Percentiles rank a stretch among this genome's conserved stretches.
Conservation (phyloP, 2,888 invertebrate genomes). For the Disparrhopalites patrizii region DNA sequence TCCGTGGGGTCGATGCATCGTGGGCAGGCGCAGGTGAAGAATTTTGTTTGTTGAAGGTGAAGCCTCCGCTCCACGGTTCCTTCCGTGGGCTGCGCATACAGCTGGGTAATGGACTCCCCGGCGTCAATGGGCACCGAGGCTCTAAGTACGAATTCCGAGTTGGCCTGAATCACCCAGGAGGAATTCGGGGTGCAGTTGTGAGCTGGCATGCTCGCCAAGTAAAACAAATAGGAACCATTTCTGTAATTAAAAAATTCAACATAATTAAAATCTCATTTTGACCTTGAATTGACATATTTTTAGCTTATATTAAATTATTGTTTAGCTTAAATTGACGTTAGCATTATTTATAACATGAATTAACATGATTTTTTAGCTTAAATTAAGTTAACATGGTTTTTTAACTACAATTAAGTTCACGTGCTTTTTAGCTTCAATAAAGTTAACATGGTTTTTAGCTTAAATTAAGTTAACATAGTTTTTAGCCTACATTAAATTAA, state of each 20-base stretch:
- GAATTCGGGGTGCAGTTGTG: constrained; percentile 43
- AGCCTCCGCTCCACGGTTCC: constrained; percentile 34
- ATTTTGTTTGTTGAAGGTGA: constrained; percentile 37
- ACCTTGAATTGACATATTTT: neutral
- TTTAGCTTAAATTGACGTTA: too few species aligned
- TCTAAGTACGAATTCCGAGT: constrained; percentile 39
- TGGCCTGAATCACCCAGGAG: constrained; percentile 40
- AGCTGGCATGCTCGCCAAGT: constrained; percentile 40
- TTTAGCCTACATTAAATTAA: too few species aligned
- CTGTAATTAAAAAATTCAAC: constrained; percentile 12
- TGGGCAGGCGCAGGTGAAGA: constrained; percentile 38
- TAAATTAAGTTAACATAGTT: too few species aligned
- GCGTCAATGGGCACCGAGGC: constrained; percentile 37
- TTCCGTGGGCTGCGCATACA: constrained; percentile 35
- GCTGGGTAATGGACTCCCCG: constrained; percentile 37
- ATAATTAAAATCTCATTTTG: neutral
- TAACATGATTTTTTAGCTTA: too few species aligned
- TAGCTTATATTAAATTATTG: neutral
- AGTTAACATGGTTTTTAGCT: too few species aligned
- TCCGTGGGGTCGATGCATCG: constrained; percentile 40
- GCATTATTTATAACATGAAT: too few species aligned
- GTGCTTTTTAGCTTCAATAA: too few species aligned
- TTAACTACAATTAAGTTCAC: too few species aligned
- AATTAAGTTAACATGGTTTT: too few species aligned
- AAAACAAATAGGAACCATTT: constrained; percentile 33